Conservation (phyloP, 1,140 invertebrate species). For the Papilio polyxenes region DNA sequence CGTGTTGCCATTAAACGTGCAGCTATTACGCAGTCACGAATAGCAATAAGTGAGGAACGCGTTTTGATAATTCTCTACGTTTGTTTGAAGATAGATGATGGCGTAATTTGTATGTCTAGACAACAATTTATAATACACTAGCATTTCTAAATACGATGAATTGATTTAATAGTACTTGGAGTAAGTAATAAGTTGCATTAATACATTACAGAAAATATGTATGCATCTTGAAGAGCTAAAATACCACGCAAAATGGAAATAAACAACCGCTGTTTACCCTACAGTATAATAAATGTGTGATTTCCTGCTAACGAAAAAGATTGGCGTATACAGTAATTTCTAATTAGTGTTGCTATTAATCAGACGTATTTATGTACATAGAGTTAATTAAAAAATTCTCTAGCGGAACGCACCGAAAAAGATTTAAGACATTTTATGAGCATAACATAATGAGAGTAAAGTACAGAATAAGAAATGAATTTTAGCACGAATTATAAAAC, state of each 20-base stretch:
- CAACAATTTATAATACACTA: neutral
- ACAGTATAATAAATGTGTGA: neutral
- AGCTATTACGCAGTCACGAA: constrained; percentile 24
- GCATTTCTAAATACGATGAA: neutral
- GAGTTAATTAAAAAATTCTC: constrained; percentile 10
- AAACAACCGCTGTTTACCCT: neutral
- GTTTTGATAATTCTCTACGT: constrained; percentile 1
- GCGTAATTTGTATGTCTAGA: neutral
- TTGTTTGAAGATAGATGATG: neutral
- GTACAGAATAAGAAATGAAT: neutral
- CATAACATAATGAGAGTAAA: neutral
- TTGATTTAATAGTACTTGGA: neutral
- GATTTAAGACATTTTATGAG: neutral
- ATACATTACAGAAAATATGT: neutral
- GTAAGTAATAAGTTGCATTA: neutral
- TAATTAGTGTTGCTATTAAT: neutral
- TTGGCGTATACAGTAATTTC: neutral
- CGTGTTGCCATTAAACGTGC: neutral
- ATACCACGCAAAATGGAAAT: neutral
- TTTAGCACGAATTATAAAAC: neutral
- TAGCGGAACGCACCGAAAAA: neutral
- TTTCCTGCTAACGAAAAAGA: neutral
- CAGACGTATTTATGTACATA: neutral
- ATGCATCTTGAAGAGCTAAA: no score
- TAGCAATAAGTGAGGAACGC: neutral